Base-by-base conservation (phyloP, 1,140 invertebrate species). In the Bradynema listronoti region DNA sequence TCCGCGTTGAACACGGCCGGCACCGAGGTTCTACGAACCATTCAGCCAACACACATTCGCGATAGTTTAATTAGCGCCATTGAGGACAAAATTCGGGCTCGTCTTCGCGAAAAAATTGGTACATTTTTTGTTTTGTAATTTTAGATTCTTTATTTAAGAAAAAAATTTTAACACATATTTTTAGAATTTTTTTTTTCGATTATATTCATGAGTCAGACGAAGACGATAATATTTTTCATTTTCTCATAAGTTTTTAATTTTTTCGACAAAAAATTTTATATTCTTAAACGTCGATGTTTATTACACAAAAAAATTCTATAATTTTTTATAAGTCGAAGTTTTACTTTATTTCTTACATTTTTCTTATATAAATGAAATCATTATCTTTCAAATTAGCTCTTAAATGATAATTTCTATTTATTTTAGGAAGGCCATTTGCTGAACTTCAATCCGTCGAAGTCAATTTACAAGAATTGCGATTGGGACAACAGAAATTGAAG, bases 41-140 rank as follows among this genome's bases (percentile, higher is more conserved):
- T 96, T 42, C 89, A 90, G 41, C 89, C 94, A 74, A 90, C 93
- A 76, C 91, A 95, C 34, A 90, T 97, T 46, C 85, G 89, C 73
- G 88, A 87, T 41, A 96, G 92, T 25, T 80, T 98, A 7, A 79
- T 95, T 1, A 91, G 89, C 47, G 93, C 92, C 16, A 88, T 95
- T 0, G 89, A 93, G 80, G 91, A 97, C 77, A 94, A 93, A 82
- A 77, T 97, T 51, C 85, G 86, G 68, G 83, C 89, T 56, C 84
- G 87, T 58, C 82, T 96, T 42, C 86, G 88, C 61, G 92, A 97
- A 77, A 86, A 88, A 72, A 87, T 88, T 66, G 87, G 87, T 61
- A 89, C 45, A 56, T 54, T 7, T 16, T 45, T 43, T 16, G n/a
- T 30, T 57, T n/a, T 22, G 30, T 11, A 39, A 39, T 11, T 11